These are phyloP conservation scores for Hafferia zeledoni DNA, from an alignment of 2,797 vertebrate genomes.

Conservation along the genomic window DNA sequence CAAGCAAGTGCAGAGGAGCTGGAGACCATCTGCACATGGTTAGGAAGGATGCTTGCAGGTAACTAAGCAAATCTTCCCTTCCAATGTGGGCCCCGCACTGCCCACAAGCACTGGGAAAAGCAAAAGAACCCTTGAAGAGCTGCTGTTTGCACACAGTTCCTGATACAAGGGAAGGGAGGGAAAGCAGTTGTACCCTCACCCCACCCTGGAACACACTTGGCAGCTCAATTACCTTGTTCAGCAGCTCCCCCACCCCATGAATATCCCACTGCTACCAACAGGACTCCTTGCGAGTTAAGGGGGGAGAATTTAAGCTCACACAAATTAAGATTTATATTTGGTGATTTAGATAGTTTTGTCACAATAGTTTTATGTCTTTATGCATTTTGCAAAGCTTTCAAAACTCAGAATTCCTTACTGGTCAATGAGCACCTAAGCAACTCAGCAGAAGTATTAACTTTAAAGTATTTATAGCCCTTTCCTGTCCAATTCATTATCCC, in stretches of 20 bases:
- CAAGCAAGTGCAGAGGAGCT: too few species aligned
- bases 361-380: background rate
- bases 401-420: constrained; percentile 21
- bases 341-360: background rate
- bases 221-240: background rate
- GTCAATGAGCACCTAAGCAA: background rate
- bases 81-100: too few species aligned
- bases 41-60: too few species aligned
- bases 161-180: background rate
- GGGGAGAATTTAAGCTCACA: background rate
- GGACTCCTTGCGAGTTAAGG: background rate
- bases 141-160: background rate
- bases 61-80: too few species aligned
- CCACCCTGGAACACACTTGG: background rate
- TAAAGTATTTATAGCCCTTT: constrained; percentile 49
- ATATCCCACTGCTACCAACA: background rate
- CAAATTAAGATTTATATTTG: background rate
- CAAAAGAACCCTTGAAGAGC: too few species aligned
- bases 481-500: constrained; percentile 30
- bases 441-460: constrained; percentile 16
- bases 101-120: too few species aligned
- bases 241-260: background rate
- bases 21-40: too few species aligned
- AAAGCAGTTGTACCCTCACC: background rate
- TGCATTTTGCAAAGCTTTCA: constrained; percentile 30